Evolutionary conservation across 35 echinoderm and acorn worm genomes (phyloP), one percentile per base, ranked within the genome.

Genomic region (Apostichopus californicus): DNA sequence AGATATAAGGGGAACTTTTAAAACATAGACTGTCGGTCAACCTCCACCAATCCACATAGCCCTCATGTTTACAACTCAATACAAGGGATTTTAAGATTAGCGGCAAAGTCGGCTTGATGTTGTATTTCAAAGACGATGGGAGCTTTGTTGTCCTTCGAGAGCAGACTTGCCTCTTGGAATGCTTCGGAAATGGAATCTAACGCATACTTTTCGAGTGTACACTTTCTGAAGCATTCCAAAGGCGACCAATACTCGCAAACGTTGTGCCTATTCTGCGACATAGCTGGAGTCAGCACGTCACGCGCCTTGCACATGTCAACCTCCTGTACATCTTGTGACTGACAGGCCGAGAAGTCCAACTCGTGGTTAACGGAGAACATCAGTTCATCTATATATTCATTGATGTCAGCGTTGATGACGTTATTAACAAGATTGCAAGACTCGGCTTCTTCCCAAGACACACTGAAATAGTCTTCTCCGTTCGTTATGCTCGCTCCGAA

Each of bases 151-250:
- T 79, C 77, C 17, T 22, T 8, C 14, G 13, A 79, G 14, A 79
- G 77, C 77, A 79, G 13, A 79, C 77, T 79, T 79, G 14, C 21
- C 5, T 79, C 21, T 79, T 79, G n/a, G 77, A 79, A 79, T 18
- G 14, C 24, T 79, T 79, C 77, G 23, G 77, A 18, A 79, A 79
- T 79, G 28, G 4, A 5, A 11, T 46, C 77, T 10, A 79, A 22
- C 5, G 77, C 23, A 79, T 18, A 79, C 11, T 14, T 18, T 22
- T 79, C 21, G 9, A 79, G 77, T 25, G 13, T 79, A 46, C 77
- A 79, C 28, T 79, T 79, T 9, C 20, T 79, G 28, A 25, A 79
- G 14, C 23, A 21, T 79, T 79, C 77, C n/a, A 20, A 5, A 10
- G 77, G 77, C 6, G 77, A 9, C 77, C 77, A 79, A 22, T 79